phyloP scores from a whole-genome alignment of 2,113 vertebrate species.

The Crotalus viridis region DNA sequence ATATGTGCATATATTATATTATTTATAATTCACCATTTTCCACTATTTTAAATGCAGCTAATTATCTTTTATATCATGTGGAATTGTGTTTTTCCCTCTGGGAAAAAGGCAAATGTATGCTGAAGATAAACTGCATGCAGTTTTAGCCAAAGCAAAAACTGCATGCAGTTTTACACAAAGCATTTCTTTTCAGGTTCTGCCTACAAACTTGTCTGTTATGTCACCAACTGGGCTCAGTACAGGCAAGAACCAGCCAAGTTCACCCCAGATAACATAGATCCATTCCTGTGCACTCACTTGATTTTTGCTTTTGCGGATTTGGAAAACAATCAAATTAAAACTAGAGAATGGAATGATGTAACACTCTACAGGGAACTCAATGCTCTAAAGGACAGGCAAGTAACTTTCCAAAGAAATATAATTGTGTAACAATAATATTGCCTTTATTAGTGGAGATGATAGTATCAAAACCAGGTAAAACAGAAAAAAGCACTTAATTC shows the following conservation, averaged over 20 bases:
- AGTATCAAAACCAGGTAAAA: neutral
- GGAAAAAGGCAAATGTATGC: neutral
- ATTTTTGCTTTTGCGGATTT: constrained; percentile 72
- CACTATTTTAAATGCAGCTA: neutral
- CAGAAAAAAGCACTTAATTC: neutral
- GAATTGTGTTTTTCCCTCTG: neutral
- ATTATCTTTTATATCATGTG: neutral
- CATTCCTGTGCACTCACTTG: constrained; percentile 77
- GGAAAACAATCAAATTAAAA: constrained; percentile 60
- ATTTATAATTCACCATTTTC: neutral
- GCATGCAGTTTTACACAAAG: too few species aligned
- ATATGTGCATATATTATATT: neutral
- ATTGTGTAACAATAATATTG: neutral
- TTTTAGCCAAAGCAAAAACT: neutral
- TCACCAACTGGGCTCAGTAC: constrained; percentile 81
- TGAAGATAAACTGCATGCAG: neutral
- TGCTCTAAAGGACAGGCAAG: constrained; percentile 70
- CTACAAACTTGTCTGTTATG: constrained; percentile 75
- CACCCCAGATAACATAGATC: constrained; percentile 70
- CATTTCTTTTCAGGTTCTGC: constrained; percentile 57
- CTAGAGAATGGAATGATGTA: constrained; percentile 72
- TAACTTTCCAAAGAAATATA: neutral
- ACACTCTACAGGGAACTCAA: constrained; percentile 63
- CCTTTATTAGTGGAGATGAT: neutral
- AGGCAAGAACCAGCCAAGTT: constrained; percentile 63